Evolutionary conservation across 2,888 invertebrate genomes (phyloP).

Genomic region (Troides oblongomaculatus): DNA sequence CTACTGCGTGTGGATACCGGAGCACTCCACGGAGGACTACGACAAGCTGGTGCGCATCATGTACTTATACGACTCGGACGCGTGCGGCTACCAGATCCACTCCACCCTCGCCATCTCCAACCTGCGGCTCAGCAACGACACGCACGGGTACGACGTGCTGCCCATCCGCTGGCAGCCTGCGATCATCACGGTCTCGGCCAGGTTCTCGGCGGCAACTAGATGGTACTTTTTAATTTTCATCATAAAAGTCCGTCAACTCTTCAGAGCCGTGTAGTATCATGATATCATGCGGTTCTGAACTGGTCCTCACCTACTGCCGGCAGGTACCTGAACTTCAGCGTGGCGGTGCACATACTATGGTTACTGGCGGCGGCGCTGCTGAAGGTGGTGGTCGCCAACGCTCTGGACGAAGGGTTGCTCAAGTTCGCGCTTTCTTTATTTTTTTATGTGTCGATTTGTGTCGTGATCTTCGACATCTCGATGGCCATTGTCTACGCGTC

Average conservation of each 20-base stretch:
- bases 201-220: slow-evolving; percentile 53
- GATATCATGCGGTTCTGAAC: background rate
- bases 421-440: slow-evolving; percentile 43
- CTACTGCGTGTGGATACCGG: slow-evolving; percentile 55
- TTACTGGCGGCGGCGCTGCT: slow-evolving; percentile 43
- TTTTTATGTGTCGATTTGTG: slow-evolving; percentile 42
- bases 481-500: slow-evolving; percentile 64
- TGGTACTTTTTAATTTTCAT: slow-evolving; percentile 38
- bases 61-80: slow-evolving; percentile 61
- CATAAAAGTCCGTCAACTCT: too few relatives aligned
- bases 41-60: slow-evolving; percentile 60
- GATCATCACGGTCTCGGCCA: slow-evolving; percentile 47
- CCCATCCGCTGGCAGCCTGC: slow-evolving; percentile 52
- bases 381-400: slow-evolving; percentile 35
- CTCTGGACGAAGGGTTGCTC: slow-evolving; percentile 34
- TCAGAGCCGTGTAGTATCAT: background rate
- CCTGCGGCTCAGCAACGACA: slow-evolving; percentile 50
- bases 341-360: slow-evolving; percentile 54
- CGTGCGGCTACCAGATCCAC: slow-evolving; percentile 47
- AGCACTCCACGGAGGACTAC: slow-evolving; percentile 43
- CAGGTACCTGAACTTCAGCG: slow-evolving; percentile 56
- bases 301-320: background rate
- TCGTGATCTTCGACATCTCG: slow-evolving; percentile 56
- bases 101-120: slow-evolving; percentile 40
- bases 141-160: slow-evolving; percentile 42